Base-by-base conservation (phyloP, 2,888 invertebrate species). In the Drosophila incognita region DNA sequence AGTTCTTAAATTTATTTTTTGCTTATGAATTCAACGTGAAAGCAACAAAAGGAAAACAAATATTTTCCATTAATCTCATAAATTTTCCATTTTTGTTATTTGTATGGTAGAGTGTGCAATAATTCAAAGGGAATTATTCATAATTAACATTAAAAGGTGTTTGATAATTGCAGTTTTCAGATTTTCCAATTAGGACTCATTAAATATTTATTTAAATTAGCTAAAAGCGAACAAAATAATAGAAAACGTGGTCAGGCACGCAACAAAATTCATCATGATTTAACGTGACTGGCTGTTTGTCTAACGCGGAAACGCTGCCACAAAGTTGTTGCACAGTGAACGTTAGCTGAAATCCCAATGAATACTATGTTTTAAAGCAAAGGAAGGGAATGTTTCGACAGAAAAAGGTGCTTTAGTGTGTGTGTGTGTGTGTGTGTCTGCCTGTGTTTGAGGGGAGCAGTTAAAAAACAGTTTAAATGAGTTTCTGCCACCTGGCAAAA, bases 381-480 rank as follows among this genome's bases (percentile, higher is more conserved):
- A 66, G 52, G 33, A 58, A 48, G 31, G 27, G 29, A 33, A 5
- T 13, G 15, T 27, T 36, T 46, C 4, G 49, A 18, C 35, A 21
- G 31, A 2, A 52, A 21, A 21, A 11, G 15, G 2, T 24, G 53
- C 10, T 31, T 8, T 4, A 18, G 13, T 31, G 60, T 51, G n/a
- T 60, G 27, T 27, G 24, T 24, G 24, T 24, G 24, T 31, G 31
- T 31, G 31, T 38, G 49, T 21, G 53, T 36, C 21, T 31, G 46
- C 42, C 13, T 46, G 7, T 46, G 13, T 53, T 35, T 46, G 53
- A 27, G 49, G 31, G 13, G 57, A 2, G 48, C 42, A 58, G 53
- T 63, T 68, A 1, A 24, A 58, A 70, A 82, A 81, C 79, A 81
- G 74, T 83, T 85, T 81, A 87, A 85, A 85, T 87, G 83, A 85